Base-by-base conservation (phyloP, 2,113 vertebrate genomes). In the Pandion haliaetus region DNA sequence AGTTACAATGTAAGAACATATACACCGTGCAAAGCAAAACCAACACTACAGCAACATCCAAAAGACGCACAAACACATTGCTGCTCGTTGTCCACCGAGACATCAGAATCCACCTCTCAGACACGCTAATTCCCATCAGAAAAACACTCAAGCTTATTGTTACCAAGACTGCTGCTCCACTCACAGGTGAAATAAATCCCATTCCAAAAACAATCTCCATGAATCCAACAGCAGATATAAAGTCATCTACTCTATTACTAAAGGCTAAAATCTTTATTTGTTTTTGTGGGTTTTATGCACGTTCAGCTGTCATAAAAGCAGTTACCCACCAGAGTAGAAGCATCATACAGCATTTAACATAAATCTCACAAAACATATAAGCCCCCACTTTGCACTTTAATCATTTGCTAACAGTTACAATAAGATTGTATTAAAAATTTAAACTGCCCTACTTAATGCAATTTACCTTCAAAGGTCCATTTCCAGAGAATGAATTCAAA, bases 371-470 rank as follows among this genome's bases (percentile, higher is more conserved):
- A 96, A 97, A 98, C 95, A 96, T 36, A 44, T 40, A 90, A 88
- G 91, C 76, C 93, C 96, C 96, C 96, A 93, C 84, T 65, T 54
- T 80, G 98, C 97, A 98, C 98, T 97, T 98, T 98, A 98, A 99
- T 98, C 98, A 98, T 98, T 98, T 95, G 98, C 98, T 98, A 98
- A 98, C 98, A 98, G 98, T 99, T 99, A 99, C 98, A 98, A 99
- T 99, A 99, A 99, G 98, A 97, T 98, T 93, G 97, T 94, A 98
- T 99, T 99, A 99, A 99, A 99, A 98, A 98, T 99, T 99, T 99
- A 99, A 99, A 99, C 98, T 98, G 98, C 97, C 95, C 97, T 97
- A 97, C 98, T 98, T 99, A 98, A 99, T 95, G 97, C 98, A 97
- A 98, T 99, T 99, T 99, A 98, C 99, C 98, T 98, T 98, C 98